A percentile compares a stretch with the other conserved stretches of the same genome.
These are phyloP conservation scores for Ciconia maguari DNA, from an alignment of 2,113 vertebrate species.

Conservation along the genomic window DNA sequence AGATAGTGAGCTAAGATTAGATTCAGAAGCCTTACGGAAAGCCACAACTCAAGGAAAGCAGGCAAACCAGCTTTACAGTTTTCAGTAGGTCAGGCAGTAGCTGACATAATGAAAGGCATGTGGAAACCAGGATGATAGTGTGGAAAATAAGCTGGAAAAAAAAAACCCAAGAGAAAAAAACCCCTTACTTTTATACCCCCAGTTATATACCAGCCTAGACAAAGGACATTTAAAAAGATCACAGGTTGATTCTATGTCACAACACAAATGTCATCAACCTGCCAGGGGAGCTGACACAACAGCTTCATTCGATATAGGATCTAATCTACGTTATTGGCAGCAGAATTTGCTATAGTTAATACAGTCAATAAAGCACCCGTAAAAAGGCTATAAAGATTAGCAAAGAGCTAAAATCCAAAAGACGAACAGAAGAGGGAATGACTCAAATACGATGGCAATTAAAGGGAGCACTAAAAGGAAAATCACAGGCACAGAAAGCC, in stretches of 20 bases:
- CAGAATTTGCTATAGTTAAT: not conserved
- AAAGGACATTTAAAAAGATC: not conserved
- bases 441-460: not conserved
- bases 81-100: not conserved
- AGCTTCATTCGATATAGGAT: not conserved
- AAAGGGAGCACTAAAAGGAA: not conserved
- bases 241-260: accelerated
- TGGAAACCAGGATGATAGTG: not conserved
- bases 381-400: not conserved
- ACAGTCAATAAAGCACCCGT: not conserved
- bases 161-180: not conserved
- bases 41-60: not conserved
- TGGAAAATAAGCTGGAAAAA: not conserved
- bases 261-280: not conserved
- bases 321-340: not conserved
- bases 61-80: not conserved
- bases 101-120: not conserved
- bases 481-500: not conserved
- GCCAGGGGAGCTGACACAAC: not conserved
- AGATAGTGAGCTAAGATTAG: not conserved
- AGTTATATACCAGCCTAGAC: not conserved
- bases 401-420: not conserved
- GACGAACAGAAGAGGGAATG: not conserved
- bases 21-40: not conserved
- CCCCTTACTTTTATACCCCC: too few species aligned